Base-by-base conservation (phyloP, 2,113 vertebrate species). In the Marcusenius ussheri region DNA sequence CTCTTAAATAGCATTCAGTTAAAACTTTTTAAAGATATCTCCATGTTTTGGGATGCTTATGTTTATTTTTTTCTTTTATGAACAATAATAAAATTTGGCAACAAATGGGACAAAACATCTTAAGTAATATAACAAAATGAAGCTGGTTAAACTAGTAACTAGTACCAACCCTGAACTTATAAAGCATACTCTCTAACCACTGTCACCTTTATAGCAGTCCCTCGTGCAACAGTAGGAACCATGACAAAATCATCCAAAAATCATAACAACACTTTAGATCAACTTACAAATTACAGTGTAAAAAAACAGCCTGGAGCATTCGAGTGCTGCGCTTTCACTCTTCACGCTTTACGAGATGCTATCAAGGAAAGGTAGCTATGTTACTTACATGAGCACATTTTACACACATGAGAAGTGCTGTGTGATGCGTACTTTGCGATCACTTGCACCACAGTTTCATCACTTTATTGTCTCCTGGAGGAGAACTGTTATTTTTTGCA, bases 1-100 rank as follows among this genome's bases (percentile, higher is more conserved):
- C 89, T 93, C 84, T 91, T 92, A 91, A 92, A 93, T 90, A 93
- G 92, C 91, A 93, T 93, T 93, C 91, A 87, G 83, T 51, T 90
- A 87, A 90, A 77, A 90, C 85, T 45, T 90, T 87, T 90, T 70
- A 62, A 90, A 92, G 90, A 92, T 91, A 77, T 91, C 90, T 92
- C 89, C 91, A 92, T 91, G 90, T 90, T 93, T 93, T 92, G 90
- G 89, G 92, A 83, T 91, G 50, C 45, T 92, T 74, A 90, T 87
- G 90, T 89, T 74, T 90, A 77, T 92, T 90, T 87, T 91, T 88
- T 49, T 74, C 53, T 53, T 39, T 88, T 85, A 91, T 91, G 35
- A 90, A 91, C 91, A 93, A 91, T 89, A 91, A 90, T 92, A 91
- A 89, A 91, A 92, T 91, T 91, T 92, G 91, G 91, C 92, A 92